Evolutionary conservation across 1,140 invertebrate species (phyloP).

Genomic region (Teleopsis dalmanni): DNA sequence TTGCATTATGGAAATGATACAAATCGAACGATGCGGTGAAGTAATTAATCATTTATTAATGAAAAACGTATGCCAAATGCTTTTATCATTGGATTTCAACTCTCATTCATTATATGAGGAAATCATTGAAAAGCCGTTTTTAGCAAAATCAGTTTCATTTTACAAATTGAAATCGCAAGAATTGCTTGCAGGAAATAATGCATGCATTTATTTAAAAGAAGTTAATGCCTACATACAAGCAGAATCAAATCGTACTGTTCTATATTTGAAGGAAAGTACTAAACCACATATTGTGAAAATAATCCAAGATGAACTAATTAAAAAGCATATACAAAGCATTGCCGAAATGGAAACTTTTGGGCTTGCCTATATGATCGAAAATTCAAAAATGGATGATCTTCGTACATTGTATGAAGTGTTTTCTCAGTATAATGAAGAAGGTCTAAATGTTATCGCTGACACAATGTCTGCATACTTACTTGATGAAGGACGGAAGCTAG

Average conservation of each 20-base stretch:
- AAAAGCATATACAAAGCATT: conserved; percentile 98
- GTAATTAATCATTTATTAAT: conserved; percentile 94
- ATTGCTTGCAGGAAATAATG: conserved; percentile 96
- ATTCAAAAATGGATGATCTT: conserved; percentile 93
- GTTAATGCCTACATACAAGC: conserved; percentile 95
- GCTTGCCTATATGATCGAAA: conserved; percentile 96
- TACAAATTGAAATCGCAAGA: conserved; percentile 99
- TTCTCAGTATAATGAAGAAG: conserved; percentile 76
- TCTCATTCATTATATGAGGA: conserved; percentile 92
- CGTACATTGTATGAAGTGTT: conserved; percentile 97
- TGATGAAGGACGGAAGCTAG: conserved; percentile 89
- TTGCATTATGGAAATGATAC: conserved; percentile 91
- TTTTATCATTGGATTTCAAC: conserved; percentile 95
- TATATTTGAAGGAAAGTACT: conserved; percentile 96
- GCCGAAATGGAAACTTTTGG: conserved; percentile 99
- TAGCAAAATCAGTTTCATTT: conserved; percentile 96
- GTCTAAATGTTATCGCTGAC: conserved; percentile 88
- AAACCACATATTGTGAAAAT: conserved; percentile 92
- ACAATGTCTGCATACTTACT: conserved; percentile 90
- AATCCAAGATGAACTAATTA: conserved; percentile 95
- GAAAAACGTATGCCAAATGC: conserved; percentile 98
- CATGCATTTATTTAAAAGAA: conserved; percentile 97
- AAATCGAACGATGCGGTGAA: conserved; percentile 90
- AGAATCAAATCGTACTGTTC: conserved; percentile 93
- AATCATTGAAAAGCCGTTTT: conserved; percentile 97